Conservation (phyloP, 2,888 invertebrate species). For the Aleiodes testaceus region DNA sequence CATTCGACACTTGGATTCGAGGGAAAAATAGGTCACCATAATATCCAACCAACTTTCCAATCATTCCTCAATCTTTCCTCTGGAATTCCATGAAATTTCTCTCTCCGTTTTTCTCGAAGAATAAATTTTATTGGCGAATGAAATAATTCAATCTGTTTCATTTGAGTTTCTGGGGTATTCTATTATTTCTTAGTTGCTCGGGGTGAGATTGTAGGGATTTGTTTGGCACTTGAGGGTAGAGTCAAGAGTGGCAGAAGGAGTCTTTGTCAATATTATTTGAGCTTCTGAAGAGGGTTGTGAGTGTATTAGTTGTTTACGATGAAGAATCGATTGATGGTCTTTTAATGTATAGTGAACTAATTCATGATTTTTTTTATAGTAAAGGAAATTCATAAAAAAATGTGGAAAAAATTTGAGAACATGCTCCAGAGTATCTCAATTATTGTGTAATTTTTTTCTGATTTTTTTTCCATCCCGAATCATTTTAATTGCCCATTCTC, state of each 20-base stretch:
- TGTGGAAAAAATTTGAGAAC: too few species aligned
- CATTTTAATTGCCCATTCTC: too few species aligned
- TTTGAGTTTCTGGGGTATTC: neutral
- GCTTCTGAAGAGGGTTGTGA: neutral
- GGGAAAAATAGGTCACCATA: slow-evolving; percentile 12
- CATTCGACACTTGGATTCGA: slow-evolving; percentile 19
- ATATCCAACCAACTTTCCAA: slow-evolving; percentile 19
- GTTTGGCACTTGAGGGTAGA: slow-evolving; percentile 15
- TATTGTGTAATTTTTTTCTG: too few species aligned
- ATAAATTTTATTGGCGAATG: neutral
- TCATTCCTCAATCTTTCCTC: neutral
- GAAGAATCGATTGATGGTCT: slow-evolving; percentile 13
- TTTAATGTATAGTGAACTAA: neutral
- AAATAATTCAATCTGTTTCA: slow-evolving; percentile 1
- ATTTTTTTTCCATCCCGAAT: too few species aligned
- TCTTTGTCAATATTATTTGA: slow-evolving; percentile 18
- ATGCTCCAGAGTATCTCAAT: too few species aligned
- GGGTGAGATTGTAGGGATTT: slow-evolving; percentile 7
- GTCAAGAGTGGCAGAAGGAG: neutral
- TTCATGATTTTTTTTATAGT: neutral
- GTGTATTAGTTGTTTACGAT: slow-evolving; percentile 1
- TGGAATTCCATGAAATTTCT: neutral
- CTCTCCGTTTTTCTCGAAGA: neutral
- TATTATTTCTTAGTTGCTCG: neutral
- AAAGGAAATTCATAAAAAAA: too few species aligned